phyloP scores from a whole-genome alignment of 2,113 vertebrate species.

The Sus scrofa region DNA sequence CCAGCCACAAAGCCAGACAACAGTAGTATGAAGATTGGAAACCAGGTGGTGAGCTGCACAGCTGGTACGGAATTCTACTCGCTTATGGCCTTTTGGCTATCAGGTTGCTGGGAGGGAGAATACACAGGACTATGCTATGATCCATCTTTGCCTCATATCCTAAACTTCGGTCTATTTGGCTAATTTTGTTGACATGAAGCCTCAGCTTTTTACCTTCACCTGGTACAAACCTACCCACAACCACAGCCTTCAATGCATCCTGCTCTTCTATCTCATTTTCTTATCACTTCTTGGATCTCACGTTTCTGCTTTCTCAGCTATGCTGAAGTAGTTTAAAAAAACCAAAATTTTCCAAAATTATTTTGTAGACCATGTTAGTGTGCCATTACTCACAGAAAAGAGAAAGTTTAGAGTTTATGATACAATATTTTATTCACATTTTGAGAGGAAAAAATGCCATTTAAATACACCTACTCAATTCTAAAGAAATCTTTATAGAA shows the following conservation, averaged over 20 bases:
- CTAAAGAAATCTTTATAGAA: conserved; percentile 19
- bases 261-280: background rate
- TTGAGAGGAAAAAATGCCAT: background rate
- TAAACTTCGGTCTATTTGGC: background rate
- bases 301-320: background rate
- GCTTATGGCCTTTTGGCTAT: background rate
- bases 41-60: fast-evolving
- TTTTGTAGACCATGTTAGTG: background rate
- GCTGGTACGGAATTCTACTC: background rate
- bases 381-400: background rate
- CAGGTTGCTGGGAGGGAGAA: background rate
- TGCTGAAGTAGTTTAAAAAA: background rate
- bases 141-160: background rate
- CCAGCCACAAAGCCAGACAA: background rate
- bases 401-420: background rate
- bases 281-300: background rate
- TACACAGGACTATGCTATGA: fast-evolving
- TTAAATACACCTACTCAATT: background rate
- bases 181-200: background rate
- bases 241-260: background rate
- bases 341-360: background rate
- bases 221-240: background rate
- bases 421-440: background rate
- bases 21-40: background rate
- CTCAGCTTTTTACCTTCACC: background rate